Evolutionary conservation across 2,888 invertebrate genomes (phyloP).

Genomic region (Caenorhabditis uteleia): DNA sequence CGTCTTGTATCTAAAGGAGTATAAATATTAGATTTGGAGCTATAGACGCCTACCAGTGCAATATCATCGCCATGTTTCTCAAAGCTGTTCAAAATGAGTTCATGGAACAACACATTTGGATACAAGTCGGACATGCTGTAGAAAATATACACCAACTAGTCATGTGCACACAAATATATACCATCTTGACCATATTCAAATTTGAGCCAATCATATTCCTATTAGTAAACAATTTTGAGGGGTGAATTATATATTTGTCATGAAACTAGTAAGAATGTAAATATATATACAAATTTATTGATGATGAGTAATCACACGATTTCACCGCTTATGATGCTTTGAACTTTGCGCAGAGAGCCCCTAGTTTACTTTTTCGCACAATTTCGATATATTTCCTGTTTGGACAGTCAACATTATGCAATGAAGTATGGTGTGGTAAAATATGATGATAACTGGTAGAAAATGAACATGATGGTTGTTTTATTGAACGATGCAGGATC

Average conservation of each 20-base stretch:
- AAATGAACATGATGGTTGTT: background rate
- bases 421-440: slow-evolving; percentile 6
- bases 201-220: too few species aligned
- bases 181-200: too few species aligned
- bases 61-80: slow-evolving; percentile 3
- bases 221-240: too few species aligned
- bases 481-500: background rate
- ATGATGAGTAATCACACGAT: slow-evolving; percentile 2
- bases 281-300: background rate
- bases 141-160: slow-evolving; percentile 3
- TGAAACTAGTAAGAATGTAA: too few species aligned
- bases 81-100: slow-evolving; percentile 15
- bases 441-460: too few species aligned
- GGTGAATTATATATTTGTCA: too few species aligned
- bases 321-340: slow-evolving; percentile 42
- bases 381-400: slow-evolving; percentile 8
- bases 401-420: slow-evolving; percentile 11
- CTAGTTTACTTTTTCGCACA: slow-evolving; percentile 30
- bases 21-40: background rate
- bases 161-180: too few species aligned
- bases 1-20: slow-evolving; percentile 14
- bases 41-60: slow-evolving; percentile 16
- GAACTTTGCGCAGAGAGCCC: slow-evolving; percentile 20
- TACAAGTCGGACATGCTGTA: slow-evolving; percentile 18
- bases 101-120: slow-evolving; percentile 20